phyloP scores from a whole-genome alignment of 1,140 invertebrate genomes.

The Eumaeus atala region DNA sequence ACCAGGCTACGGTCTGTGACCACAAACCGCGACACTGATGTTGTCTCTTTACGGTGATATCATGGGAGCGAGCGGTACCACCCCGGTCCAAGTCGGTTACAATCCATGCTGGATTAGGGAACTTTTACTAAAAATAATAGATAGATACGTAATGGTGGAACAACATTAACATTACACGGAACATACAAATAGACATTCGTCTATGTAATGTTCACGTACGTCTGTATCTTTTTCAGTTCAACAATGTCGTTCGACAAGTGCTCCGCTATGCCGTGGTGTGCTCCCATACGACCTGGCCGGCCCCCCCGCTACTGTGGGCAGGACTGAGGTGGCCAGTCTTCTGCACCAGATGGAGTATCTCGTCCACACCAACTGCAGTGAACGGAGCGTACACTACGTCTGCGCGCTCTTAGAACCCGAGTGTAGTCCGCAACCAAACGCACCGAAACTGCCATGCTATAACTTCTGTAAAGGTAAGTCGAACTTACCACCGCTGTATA shows the following conservation, averaged over 20 bases:
- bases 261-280: conserved; percentile 75
- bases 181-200: no score
- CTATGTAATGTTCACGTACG: no score
- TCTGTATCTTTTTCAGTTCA: conserved; percentile 40
- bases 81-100: no score
- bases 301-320: conserved; percentile 39
- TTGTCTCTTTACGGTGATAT: no score
- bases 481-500: no score
- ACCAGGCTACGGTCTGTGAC: no score
- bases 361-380: conserved; percentile 77
- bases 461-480: conserved; percentile 80
- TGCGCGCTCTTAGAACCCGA: conserved; percentile 80
- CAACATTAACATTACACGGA: no score
- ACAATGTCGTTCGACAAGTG: conserved; percentile 62
- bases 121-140: no score
- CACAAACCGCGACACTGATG: no score
- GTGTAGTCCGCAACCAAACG: conserved; percentile 75
- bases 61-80: no score
- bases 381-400: conserved; percentile 76
- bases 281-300: conserved; percentile 79
- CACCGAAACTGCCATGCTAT: conserved; percentile 76
- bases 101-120: no score
- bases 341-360: conserved; percentile 74
- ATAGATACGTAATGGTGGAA: no score
- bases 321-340: conserved; percentile 56